Base-by-base conservation (phyloP, 2,113 vertebrate species). In the Aphyosemion australe region DNA sequence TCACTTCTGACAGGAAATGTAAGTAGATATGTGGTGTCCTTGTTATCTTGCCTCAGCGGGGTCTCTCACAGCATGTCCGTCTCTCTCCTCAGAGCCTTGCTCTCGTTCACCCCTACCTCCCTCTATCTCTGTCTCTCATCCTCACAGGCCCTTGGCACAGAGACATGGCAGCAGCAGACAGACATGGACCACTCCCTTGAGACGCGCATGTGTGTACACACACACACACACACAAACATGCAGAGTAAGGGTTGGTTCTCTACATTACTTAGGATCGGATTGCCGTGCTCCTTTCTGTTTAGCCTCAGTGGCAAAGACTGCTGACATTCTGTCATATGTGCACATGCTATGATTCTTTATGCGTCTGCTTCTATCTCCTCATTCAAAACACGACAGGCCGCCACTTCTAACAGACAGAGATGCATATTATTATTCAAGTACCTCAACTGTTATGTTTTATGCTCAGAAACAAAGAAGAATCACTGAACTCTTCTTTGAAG, bases 291-390 rank as follows among this genome's bases (percentile, higher is more conserved):
- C 20, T 20, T 61, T 81, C 56, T 60, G 76, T 68, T 78, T 77
- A 67, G 56, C 62, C 46, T 72, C 66, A 32, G 43, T 59, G 48
- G 31, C 49, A 68, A 64, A 58, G 57, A 43, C 63, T 65, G 72
- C 66, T 79, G 72, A 80, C 80, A 76, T 46, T 42, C 72, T 86
- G 82, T 80, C 82, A 81, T 49, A 46, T 69, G 74, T 70, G 51
- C 69, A 65, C 51, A 42, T n/a, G 68, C 49, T 71, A 47, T 82
- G 61, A 72, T 77, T 70, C 60, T 58, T 48, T 59, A 20, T 61
- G 69, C 61, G 72, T 65, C 77, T 13, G 50, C 53, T 79, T 68
- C 55, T 55, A 47, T 75, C 70, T 73, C 43, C 65, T 76, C 62
- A 55, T 77, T 48, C 63, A 45, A 69, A 56, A 74, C 54, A 74